A percentile compares a stretch with the other conserved stretches of the same genome.
Evolutionary conservation across 2,888 invertebrate species (phyloP).

Genomic region (Brenthis hecate): DNA sequence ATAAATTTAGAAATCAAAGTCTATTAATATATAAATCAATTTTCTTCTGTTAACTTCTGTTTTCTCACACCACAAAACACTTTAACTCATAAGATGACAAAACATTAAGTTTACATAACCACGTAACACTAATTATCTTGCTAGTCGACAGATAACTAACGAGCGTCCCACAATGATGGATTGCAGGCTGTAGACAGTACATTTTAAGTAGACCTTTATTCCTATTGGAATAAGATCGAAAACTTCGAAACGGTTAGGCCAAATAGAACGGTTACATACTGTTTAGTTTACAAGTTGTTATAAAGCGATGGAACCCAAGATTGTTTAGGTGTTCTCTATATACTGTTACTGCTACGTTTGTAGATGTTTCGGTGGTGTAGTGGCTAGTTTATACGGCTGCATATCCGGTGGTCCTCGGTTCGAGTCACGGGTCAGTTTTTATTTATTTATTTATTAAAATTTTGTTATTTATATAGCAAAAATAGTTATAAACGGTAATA

Average conservation of each 20-base stretch:
- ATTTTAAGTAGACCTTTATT: neutral
- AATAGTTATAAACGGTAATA: too few species aligned
- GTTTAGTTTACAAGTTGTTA: constrained; percentile 1
- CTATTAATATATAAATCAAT: constrained; percentile 1
- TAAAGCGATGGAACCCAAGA: neutral
- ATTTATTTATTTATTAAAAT: too few species aligned
- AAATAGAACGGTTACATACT: neutral
- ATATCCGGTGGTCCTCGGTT: too few species aligned
- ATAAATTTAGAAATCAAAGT: neutral
- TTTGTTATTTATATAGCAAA: too few species aligned
- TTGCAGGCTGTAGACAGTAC: constrained; percentile 4
- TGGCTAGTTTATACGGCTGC: neutral
- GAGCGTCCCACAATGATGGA: constrained; percentile 33
- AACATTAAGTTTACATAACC: constrained; percentile 25
- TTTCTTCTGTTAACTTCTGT: neutral
- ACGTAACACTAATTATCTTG: constrained; percentile 32
- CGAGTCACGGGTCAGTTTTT: too few species aligned
- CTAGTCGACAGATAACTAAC: constrained; percentile 31
- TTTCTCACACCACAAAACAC: constrained; percentile 1
- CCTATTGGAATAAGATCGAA: neutral
- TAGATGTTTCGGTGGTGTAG: neutral
- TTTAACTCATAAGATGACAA: constrained; percentile 15
- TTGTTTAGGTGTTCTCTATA: neutral
- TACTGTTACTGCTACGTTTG: neutral
- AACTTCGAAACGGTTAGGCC: neutral